Conservation (phyloP, 2,113 vertebrate species). For the Phoxinus phoxinus region DNA sequence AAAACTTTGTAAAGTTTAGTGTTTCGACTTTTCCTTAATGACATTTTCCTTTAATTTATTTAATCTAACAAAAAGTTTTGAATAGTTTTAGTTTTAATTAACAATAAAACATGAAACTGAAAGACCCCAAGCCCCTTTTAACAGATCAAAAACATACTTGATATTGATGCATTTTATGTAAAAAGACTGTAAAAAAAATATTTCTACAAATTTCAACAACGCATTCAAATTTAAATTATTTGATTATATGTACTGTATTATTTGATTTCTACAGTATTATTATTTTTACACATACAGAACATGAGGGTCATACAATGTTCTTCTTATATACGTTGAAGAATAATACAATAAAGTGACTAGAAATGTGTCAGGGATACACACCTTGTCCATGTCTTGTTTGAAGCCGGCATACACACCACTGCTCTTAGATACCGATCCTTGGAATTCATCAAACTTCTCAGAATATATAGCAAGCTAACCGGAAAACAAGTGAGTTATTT, state of each 20-base stretch:
- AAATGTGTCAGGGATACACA: slow-evolving; percentile 68
- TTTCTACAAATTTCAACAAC: not conserved
- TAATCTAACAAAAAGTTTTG: too few species aligned
- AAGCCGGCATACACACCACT: slow-evolving; percentile 92
- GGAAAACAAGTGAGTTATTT: not conserved
- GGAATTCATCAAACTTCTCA: slow-evolving; percentile 97
- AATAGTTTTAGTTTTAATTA: not conserved
- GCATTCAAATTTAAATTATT: too few species aligned
- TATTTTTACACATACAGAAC: too few species aligned
- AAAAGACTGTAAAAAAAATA: not conserved
- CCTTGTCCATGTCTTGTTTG: slow-evolving; percentile 99
- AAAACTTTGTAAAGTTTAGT: too few species aligned
- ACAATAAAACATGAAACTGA: not conserved
- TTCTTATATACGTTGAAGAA: too few species aligned
- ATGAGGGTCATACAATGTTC: too few species aligned
- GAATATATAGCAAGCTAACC: slow-evolving; percentile 91
- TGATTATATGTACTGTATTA: too few species aligned
- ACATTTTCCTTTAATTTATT: not conserved
- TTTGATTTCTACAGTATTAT: too few species aligned
- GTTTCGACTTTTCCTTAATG: too few species aligned
- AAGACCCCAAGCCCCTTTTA: too few species aligned
- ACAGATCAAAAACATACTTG: not conserved
- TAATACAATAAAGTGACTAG: not conserved
- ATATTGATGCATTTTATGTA: not conserved
- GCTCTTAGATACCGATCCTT: slow-evolving; percentile 92